phyloP scores from a whole-genome alignment of 1,140 invertebrate genomes.

The Ylistrum balloti region DNA sequence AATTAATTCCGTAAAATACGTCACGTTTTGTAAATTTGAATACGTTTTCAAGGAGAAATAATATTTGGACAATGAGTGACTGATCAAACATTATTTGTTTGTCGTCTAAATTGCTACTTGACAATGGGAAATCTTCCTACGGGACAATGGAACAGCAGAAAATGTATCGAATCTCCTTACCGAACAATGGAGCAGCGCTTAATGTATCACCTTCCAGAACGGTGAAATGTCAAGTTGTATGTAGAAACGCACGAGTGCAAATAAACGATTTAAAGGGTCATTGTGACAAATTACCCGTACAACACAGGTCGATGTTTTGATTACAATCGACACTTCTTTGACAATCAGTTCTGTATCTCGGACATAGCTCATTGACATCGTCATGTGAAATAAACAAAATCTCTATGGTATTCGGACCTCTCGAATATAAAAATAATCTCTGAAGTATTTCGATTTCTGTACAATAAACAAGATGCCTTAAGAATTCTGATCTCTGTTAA shows the following conservation, averaged over 20 bases:
- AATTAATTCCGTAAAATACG: neutral
- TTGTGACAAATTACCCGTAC: neutral
- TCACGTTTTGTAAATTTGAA: neutral
- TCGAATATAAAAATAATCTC: too few species aligned
- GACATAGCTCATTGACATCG: too few species aligned
- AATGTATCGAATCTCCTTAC: neutral
- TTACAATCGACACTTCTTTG: too few species aligned
- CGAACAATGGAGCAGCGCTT: neutral
- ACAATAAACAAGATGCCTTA: too few species aligned
- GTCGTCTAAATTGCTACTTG: neutral
- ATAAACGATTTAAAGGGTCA: neutral
- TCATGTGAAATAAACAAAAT: too few species aligned
- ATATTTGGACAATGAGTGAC: neutral
- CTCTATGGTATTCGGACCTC: too few species aligned
- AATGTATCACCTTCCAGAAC: neutral
- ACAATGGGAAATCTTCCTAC: neutral
- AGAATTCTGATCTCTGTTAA: too few species aligned
- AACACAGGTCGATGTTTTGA: neutral
- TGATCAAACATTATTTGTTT: neutral
- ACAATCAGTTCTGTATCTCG: too few species aligned
- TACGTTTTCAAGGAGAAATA: constrained; percentile 16
- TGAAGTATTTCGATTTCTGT: too few species aligned
- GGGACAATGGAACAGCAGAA: neutral
- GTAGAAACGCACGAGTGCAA: neutral
- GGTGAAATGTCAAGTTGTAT: neutral